Conservation (phyloP, 2,888 invertebrate species). For the Xestobium rufovillosum region DNA sequence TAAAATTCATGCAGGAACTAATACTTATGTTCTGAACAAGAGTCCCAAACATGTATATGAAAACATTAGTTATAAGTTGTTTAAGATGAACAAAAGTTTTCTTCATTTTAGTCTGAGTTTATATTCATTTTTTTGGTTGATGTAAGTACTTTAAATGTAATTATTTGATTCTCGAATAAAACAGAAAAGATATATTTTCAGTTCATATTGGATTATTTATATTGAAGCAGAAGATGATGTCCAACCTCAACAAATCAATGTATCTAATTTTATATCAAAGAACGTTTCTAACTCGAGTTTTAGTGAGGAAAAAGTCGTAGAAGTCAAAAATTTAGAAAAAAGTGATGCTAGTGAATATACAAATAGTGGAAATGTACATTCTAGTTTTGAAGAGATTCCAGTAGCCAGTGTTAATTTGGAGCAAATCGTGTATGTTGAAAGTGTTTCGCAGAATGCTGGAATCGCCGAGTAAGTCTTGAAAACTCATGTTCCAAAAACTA, state of each 20-base stretch:
- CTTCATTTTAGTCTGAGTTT: background rate
- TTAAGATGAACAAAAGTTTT: constrained; percentile 1
- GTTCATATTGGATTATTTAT: background rate
- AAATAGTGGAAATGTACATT: background rate
- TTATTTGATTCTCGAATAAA: too few species aligned
- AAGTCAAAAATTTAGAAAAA: background rate
- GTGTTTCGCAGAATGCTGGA: constrained; percentile 1
- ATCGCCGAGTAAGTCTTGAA: background rate
- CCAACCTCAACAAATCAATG: background rate
- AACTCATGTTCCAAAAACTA: too few species aligned
- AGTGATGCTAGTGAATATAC: background rate
- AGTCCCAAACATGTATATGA: too few species aligned
- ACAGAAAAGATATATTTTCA: background rate
- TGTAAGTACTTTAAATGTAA: too few species aligned
- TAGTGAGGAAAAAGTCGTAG: too few species aligned
- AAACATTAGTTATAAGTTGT: too few species aligned
- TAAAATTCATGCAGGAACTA: too few species aligned
- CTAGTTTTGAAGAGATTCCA: background rate
- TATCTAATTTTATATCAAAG: too few species aligned
- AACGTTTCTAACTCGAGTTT: too few species aligned
- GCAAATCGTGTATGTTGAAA: background rate
- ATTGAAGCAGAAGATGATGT: background rate
- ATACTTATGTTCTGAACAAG: too few species aligned
- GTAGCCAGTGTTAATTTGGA: background rate
- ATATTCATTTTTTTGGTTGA: background rate